These are phyloP conservation scores for Saxidomus purpurata DNA, from an alignment of 1,140 invertebrate genomes.

Conservation along the genomic window DNA sequence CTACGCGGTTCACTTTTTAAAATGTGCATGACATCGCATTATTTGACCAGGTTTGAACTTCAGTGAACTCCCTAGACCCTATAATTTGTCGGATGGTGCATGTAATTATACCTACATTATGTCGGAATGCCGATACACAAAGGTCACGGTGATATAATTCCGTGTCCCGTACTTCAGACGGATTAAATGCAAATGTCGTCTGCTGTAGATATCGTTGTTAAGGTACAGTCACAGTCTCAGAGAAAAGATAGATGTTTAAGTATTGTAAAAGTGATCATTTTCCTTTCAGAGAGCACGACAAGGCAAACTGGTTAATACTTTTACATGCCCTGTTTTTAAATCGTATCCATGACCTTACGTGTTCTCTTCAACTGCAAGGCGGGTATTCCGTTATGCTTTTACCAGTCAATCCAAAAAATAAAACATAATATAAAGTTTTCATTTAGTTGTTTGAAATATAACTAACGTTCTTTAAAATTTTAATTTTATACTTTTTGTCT, in stretches of 20 bases:
- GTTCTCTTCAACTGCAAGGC: too few species aligned
- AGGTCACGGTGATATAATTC: conserved; percentile 25
- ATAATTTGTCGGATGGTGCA: conserved; percentile 37
- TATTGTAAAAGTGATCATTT: too few species aligned
- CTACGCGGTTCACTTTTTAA: background rate
- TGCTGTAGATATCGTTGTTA: background rate
- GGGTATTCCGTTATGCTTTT: too few species aligned
- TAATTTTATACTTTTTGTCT: too few species aligned
- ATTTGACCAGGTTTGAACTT: conserved; percentile 46
- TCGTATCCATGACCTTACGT: too few species aligned
- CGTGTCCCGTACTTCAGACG: conserved; percentile 1
- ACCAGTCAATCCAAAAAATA: too few species aligned
- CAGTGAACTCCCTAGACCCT: conserved; percentile 32
- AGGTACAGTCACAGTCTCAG: background rate
- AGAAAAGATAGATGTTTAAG: background rate
- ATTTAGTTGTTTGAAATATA: too few species aligned
- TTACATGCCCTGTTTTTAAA: too few species aligned
- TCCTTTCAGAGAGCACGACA: too few species aligned
- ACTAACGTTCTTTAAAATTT: too few species aligned
- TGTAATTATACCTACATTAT: conserved; percentile 45
- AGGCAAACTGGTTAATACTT: too few species aligned
- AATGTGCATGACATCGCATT: conserved; percentile 21
- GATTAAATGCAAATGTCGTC: conserved; percentile 11
- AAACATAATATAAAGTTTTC: too few species aligned
- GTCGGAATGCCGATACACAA: background rate